Evolutionary conservation across 2,888 invertebrate species (phyloP).

Genomic region (Luperina testacea): DNA sequence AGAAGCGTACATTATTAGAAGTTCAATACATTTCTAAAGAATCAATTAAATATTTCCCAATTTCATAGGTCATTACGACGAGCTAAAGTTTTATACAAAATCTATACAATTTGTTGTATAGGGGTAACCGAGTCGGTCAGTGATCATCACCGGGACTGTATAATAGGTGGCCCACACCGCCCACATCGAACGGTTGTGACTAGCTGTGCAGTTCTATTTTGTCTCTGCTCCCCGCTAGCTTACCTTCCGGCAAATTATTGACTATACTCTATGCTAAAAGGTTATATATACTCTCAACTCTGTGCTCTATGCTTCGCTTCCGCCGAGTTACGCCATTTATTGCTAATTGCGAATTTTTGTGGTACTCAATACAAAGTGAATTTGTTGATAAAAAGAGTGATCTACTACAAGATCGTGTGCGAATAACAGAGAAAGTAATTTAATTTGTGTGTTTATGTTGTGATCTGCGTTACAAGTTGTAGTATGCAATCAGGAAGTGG

Average conservation of each 20-base stretch:
- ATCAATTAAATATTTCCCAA: too few relatives aligned
- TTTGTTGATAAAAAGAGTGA: constrained; percentile 4
- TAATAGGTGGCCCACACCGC: too few relatives aligned
- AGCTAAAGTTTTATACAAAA: too few relatives aligned
- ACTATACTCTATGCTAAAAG: too few relatives aligned
- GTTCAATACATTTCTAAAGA: too few relatives aligned
- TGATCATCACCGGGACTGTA: too few relatives aligned
- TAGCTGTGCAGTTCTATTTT: neutral
- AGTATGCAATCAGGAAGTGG: constrained; percentile 90
- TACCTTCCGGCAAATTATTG: neutral
- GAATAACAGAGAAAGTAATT: neutral
- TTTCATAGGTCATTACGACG: too few relatives aligned
- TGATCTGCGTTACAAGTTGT: constrained; percentile 90
- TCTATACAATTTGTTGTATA: too few relatives aligned
- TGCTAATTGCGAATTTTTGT: constrained; percentile 22
- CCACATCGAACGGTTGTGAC: constrained; percentile 2
- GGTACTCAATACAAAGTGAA: neutral
- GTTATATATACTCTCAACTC: too few relatives aligned
- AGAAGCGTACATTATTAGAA: too few relatives aligned
- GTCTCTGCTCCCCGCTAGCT: neutral
- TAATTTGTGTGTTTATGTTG: constrained; percentile 70
- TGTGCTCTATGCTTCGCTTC: too few relatives aligned
- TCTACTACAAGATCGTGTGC: neutral
- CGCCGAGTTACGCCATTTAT: constrained; percentile 15
- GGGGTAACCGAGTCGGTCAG: too few relatives aligned